These are phyloP conservation scores for Alectoris magna DNA, from an alignment of 2,797 vertebrate genomes.

Conservation along the genomic window DNA sequence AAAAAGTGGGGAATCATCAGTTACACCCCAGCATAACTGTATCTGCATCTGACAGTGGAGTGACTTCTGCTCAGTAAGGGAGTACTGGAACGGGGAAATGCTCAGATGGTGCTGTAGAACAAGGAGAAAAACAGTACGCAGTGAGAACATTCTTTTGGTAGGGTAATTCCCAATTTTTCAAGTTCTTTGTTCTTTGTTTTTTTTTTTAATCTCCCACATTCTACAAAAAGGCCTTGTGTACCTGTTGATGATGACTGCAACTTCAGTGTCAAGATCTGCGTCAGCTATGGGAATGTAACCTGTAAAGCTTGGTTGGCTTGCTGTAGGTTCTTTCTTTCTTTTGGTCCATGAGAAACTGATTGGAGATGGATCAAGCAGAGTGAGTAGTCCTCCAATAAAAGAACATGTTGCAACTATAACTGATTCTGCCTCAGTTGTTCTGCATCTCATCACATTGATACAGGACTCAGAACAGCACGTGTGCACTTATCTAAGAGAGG, in stretches of 20 bases:
- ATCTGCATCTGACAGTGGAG: background rate
- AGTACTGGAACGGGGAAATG: background rate
- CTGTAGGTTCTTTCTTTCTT: background rate
- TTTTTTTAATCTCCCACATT: background rate
- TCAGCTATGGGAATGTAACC: background rate
- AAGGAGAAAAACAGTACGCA: background rate
- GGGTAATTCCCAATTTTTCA: background rate
- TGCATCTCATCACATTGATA: background rate
- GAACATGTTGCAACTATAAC: background rate
- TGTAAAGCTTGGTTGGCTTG: background rate
- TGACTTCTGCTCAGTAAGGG: background rate
- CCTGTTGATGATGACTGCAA: background rate
- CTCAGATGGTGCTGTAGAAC: background rate
- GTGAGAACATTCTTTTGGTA: background rate
- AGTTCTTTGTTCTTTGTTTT: background rate
- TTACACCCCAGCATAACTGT: background rate
- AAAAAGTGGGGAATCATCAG: background rate
- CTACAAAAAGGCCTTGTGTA: background rate
- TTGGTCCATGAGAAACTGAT: background rate
- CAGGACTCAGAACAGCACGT: fast-evolving
- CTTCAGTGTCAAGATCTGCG: background rate
- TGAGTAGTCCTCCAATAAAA: background rate
- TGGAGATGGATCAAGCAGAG: background rate
- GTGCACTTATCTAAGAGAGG: background rate
- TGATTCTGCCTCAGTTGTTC: background rate